These are phyloP conservation scores for Brachyhypopomus occidentalis DNA, from an alignment of 2,113 vertebrate species.

Conservation along the genomic window DNA sequence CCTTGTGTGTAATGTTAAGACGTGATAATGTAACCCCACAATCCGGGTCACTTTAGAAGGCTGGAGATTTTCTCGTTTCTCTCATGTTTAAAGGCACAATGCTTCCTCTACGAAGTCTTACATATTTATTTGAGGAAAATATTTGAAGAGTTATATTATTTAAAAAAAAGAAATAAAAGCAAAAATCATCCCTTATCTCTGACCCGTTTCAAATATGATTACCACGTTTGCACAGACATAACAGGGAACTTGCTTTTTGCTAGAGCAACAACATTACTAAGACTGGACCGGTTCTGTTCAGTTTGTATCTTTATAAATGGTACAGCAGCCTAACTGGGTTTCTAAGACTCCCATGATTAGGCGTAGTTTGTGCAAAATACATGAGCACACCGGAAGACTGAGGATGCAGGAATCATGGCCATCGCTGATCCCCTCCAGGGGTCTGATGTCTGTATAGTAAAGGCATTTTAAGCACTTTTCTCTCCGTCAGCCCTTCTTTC, in stretches of 20 bases:
- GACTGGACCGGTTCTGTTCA: constrained; percentile 14
- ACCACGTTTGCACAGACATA: constrained; percentile 16
- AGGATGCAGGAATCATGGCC: constrained; percentile 19
- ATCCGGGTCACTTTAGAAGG: constrained; percentile 25
- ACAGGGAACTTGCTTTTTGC: constrained; percentile 26
- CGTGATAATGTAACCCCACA: background rate
- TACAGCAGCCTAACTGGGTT: constrained; percentile 29
- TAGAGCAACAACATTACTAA: background rate
- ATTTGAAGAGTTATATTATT: constrained; percentile 36
- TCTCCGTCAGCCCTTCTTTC: constrained; percentile 11
- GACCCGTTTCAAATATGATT: constrained; percentile 13
- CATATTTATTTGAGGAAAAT: constrained; percentile 47
- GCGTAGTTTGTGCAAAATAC: constrained; percentile 23
- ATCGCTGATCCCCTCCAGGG: background rate
- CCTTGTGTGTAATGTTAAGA: background rate
- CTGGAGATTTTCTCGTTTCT: constrained; percentile 24
- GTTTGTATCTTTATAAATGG: background rate
- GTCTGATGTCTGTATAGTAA: constrained; percentile 34
- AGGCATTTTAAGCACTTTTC: constrained; percentile 46
- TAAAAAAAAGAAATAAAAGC: constrained; percentile 8
- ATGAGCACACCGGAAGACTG: constrained; percentile 21
- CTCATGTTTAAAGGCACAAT: constrained; percentile 55
- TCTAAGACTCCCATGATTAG: constrained; percentile 28
- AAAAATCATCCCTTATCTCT: background rate
- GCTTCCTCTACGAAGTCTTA: constrained; percentile 50